A percentile compares a stretch with the other conserved stretches of the same genome.
These are phyloP conservation scores for Diabrotica balteata DNA, from an alignment of 2,888 invertebrate species.

Conservation along the genomic window DNA sequence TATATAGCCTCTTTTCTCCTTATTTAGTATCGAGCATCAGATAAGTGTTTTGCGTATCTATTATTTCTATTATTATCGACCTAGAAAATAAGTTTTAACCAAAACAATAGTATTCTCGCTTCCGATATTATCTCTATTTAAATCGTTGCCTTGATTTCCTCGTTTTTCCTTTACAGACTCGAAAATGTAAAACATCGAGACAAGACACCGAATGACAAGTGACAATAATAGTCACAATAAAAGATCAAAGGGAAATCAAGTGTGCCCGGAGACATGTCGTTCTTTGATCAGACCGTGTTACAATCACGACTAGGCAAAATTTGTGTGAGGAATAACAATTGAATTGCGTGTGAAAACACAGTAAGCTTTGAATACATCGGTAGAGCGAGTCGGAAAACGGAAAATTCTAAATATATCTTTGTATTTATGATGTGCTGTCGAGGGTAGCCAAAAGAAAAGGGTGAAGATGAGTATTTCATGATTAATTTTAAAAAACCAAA, in stretches of 20 bases:
- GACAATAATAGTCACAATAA: slow-evolving; percentile 37
- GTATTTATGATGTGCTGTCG: slow-evolving; percentile 24
- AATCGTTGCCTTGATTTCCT: slow-evolving; percentile 1
- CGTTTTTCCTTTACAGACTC: not conserved
- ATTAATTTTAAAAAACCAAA: too few relatives aligned
- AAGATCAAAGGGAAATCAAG: slow-evolving; percentile 51
- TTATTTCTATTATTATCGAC: too few relatives aligned
- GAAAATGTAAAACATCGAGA: slow-evolving; percentile 23
- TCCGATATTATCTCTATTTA: not conserved
- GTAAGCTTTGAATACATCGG: slow-evolving; percentile 31
- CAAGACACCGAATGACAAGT: slow-evolving; percentile 35
- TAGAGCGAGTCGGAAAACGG: slow-evolving; percentile 25
- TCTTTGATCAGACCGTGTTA: slow-evolving; percentile 55
- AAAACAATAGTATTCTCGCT: not conserved
- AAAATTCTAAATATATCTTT: slow-evolving; percentile 31
- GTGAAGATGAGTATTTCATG: not conserved
- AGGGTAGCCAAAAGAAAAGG: not conserved
- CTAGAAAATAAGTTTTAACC: too few relatives aligned
- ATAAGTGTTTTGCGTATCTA: too few relatives aligned
- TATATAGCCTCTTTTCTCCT: too few relatives aligned
- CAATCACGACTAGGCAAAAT: slow-evolving; percentile 53
- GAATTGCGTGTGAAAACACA: slow-evolving; percentile 41
- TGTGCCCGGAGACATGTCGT: slow-evolving; percentile 45
- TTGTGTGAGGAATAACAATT: slow-evolving; percentile 49
- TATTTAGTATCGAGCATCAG: too few relatives aligned